Evolutionary conservation across 2,888 invertebrate species (phyloP).

Genomic region (Acronicta psi): DNA sequence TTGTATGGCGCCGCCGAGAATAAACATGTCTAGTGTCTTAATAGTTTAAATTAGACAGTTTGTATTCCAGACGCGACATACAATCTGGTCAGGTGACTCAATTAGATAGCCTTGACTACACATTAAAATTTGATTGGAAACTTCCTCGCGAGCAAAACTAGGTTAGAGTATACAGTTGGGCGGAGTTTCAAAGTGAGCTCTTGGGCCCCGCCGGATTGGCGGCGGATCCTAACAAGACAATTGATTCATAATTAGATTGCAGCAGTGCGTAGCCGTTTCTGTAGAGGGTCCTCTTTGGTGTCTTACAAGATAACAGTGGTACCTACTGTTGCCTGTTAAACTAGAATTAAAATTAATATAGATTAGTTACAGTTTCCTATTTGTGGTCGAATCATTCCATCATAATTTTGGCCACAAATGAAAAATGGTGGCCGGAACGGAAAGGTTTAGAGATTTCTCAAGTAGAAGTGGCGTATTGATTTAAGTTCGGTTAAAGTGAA

Average conservation of each 20-base stretch:
- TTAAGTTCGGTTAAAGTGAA: slow-evolving; percentile 22
- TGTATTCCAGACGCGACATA: slow-evolving; percentile 59
- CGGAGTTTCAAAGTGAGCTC: slow-evolving; percentile 60
- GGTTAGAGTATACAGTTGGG: slow-evolving; percentile 59
- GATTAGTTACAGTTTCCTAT: no score
- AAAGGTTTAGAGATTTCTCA: background rate
- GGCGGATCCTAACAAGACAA: slow-evolving; percentile 63
- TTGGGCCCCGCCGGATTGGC: slow-evolving; percentile 53
- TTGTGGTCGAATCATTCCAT: no score
- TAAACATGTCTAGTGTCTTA: slow-evolving; percentile 11
- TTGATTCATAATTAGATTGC: slow-evolving; percentile 68
- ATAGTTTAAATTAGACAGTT: slow-evolving; percentile 43
- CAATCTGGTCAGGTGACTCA: slow-evolving; percentile 77
- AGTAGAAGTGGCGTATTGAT: slow-evolving; percentile 11
- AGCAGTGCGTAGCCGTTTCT: slow-evolving; percentile 46
- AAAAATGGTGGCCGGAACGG: no score
- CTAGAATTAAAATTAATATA: no score
- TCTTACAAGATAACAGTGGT: background rate
- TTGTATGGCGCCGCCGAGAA: no score
- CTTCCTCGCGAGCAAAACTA: slow-evolving; percentile 72
- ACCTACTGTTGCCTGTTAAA: no score
- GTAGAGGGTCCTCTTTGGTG: slow-evolving; percentile 23
- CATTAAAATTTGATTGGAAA: slow-evolving; percentile 74
- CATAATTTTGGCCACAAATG: no score
- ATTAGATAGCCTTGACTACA: slow-evolving; percentile 70